Conservation (phyloP, 2,888 invertebrate species). For the Mesoligia furuncula region DNA sequence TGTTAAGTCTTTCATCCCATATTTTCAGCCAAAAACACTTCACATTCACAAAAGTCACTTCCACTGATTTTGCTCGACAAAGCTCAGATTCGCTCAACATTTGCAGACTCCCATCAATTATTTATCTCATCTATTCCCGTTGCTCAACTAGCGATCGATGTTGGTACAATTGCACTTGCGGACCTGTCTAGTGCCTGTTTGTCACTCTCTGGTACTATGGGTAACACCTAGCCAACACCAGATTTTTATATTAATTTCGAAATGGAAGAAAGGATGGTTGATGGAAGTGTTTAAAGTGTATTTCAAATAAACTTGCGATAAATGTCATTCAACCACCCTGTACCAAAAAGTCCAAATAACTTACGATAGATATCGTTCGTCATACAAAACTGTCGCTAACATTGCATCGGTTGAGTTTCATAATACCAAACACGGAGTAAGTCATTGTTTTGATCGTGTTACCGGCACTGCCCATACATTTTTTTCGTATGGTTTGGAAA, state of each 20-base stretch:
- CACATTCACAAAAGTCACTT: background rate
- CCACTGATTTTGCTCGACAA: constrained; percentile 1
- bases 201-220: constrained; percentile 13
- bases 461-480: too few species aligned
- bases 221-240: background rate
- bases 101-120: constrained; percentile 61
- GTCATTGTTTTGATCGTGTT: too few species aligned
- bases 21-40: background rate
- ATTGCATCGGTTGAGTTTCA: too few species aligned
- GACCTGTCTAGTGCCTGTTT: constrained; percentile 29
- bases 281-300: background rate
- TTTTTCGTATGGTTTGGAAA: too few species aligned
- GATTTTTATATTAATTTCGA: background rate
- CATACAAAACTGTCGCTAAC: too few species aligned
- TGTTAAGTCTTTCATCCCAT: background rate
- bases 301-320: too few species aligned
- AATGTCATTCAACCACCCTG: too few species aligned
- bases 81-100: constrained; percentile 16
- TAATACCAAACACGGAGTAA: too few species aligned
- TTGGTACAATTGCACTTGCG: constrained; percentile 30
- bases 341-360: too few species aligned
- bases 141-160: constrained; percentile 44
- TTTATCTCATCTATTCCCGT: constrained; percentile 65
- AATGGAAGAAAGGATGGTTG: background rate
- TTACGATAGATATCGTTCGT: too few species aligned